phyloP scores from a whole-genome alignment of 2,797 vertebrate genomes.

The Sebastiscus albofasciatus region DNA sequence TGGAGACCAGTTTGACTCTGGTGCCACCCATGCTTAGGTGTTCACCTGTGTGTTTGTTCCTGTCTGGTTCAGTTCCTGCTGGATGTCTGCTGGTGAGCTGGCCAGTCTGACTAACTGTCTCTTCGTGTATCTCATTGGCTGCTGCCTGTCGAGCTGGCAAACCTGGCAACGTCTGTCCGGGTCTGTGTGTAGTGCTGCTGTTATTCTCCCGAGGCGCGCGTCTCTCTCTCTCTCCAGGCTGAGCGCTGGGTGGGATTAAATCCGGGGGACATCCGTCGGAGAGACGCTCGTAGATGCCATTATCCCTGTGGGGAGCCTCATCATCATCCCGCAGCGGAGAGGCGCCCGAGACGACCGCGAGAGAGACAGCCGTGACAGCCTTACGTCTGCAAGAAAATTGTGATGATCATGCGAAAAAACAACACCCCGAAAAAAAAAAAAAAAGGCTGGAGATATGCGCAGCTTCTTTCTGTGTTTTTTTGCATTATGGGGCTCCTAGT shows the following conservation, averaged over 20 bases:
- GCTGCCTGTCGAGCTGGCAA: constrained; percentile 44
- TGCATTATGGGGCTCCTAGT: background rate
- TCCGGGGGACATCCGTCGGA: constrained; percentile 67
- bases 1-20: constrained; percentile 14
- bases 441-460: background rate
- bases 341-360: constrained; percentile 6
- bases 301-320: constrained; percentile 71
- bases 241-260: constrained; percentile 68
- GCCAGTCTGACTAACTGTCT: constrained; percentile 41
- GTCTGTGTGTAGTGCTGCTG: constrained; percentile 13
- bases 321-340: constrained; percentile 51
- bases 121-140: constrained; percentile 34
- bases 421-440: background rate
- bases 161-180: constrained; percentile 22
- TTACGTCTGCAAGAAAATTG: constrained; percentile 62
- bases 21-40: constrained; percentile 37
- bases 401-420: constrained; percentile 62
- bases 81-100: constrained; percentile 43
- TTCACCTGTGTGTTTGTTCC: constrained; percentile 47
- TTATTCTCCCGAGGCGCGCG: constrained; percentile 3
- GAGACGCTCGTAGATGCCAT: constrained; percentile 69
- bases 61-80: constrained; percentile 42
- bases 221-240: constrained; percentile 37
- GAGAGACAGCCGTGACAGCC: constrained; percentile 62
- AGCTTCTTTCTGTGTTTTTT: background rate